Base-by-base conservation (phyloP, 2,888 invertebrate species). In the Kryphioiulus occultus region DNA sequence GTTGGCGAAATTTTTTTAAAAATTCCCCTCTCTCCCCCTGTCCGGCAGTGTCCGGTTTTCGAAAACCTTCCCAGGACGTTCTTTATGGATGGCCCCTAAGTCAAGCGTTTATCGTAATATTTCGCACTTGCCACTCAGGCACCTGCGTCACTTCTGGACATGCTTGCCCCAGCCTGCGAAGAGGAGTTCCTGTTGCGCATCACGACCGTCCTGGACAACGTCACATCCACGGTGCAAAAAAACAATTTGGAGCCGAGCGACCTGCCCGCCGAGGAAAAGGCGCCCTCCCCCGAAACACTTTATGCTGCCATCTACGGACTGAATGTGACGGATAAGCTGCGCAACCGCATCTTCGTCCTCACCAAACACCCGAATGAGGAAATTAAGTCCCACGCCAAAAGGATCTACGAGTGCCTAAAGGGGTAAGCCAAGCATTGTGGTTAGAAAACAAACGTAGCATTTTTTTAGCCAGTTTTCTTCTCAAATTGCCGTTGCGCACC, bases 251-350 rank as follows among this genome's bases (percentile, higher is more conserved):
- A 92, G 9, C 91, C 92, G 15, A 91, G 92, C 42, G 92, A 92
- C 89, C 91, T 93, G 17, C 93, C 93, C 22, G 91, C 92, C 0
- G 92, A 92, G 89, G 92, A 93, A 89, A 93, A 93, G 90, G 93
- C 93, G 10, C 92, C 93, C 22, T 93, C 93, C 9, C 93, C 93
- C 5, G 93, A 93, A 89, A 93, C 93, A 39, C 92, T 93, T 91
- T 92, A 92, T 90, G 92, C 92, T 87, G 92, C 92, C n/a, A 91
- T 92, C n/a, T 92, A 91, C 89, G 92, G 92, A 84, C 91, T 92
- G 2, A 92, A 91, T 88, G 90, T 91, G n/a, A 90, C 91, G 83
- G 92, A 92, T 88, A 91, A 91, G 89, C 90, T 92, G 68, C 90
- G 90, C 47, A 91, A 91, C 86, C 92, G 92, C 90, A 89, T 91